Evolutionary conservation across 2,888 invertebrate species (phyloP).

Genomic region (Gordius sp.): DNA sequence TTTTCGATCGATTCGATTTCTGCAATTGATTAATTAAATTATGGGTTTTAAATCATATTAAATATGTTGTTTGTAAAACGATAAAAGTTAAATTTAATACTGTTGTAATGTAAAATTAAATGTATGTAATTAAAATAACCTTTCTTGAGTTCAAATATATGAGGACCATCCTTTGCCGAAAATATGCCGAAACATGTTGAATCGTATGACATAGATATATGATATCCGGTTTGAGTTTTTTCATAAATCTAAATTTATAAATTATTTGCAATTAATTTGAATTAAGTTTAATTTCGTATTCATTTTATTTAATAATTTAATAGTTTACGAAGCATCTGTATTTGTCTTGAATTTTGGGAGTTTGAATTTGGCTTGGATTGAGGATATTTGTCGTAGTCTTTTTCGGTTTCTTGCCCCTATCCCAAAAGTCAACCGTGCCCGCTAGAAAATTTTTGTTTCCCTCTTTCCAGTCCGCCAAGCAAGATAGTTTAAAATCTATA

Average conservation of each 20-base stretch:
- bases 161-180: constrained; percentile 11
- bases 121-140: too few species aligned
- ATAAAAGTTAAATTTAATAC: too few species aligned
- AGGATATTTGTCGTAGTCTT: too few species aligned
- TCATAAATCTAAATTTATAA: constrained; percentile 13
- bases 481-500: constrained; percentile 10
- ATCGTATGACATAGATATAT: constrained; percentile 14
- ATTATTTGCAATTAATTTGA: too few species aligned
- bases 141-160: background rate
- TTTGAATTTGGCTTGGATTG: background rate
- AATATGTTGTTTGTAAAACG: too few species aligned
- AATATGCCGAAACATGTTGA: constrained; percentile 16
- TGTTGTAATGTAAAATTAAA: too few species aligned
- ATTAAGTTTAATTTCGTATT: too few species aligned
- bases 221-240: background rate
- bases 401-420: too few species aligned
- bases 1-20: constrained; percentile 13
- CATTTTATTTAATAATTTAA: too few species aligned
- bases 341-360: background rate
- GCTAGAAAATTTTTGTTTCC: constrained; percentile 9
- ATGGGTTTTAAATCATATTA: too few species aligned
- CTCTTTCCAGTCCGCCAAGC: constrained; percentile 15
- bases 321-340: constrained; percentile 12
- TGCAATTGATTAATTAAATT: background rate
- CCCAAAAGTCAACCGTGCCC: constrained; percentile 10